Base-by-base conservation (phyloP, 2,113 vertebrate species). In the Datnioides undecimradiatus region DNA sequence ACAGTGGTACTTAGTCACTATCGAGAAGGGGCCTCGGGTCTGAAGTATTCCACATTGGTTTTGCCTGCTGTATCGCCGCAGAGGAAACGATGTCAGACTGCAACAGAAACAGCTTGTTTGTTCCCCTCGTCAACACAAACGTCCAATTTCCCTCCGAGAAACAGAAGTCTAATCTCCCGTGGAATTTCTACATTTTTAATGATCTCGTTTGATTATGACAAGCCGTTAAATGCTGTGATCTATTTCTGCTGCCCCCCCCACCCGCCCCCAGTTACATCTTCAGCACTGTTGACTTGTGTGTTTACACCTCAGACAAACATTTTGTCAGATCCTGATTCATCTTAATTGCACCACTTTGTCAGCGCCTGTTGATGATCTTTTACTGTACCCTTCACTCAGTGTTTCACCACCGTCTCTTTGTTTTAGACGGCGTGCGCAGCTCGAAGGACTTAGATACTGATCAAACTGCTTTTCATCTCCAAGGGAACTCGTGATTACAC, bases 111-210 rank as follows among this genome's bases (percentile, higher is more conserved):
- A 3, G 0, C 36, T 41, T 71, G n/a, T 48, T 76, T 85, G 57
- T 33, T 69, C 11, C 3, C 9, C 45, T 16, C 10, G 40, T 85
- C 58, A 74, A 40, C 59, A 64, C 78, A 74, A 82, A 79, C 31
- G 71, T 79, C 21, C 14, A 62, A 57, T 85, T 82, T 69, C 45
- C 48, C 36, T 48, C 7, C 1, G 13, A 66, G 29, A 62, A 77
- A 68, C 52, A 31, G 25, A 21, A 75, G 41, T 49, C 77, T 78
- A 16, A 73, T 88, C 75, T 88, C 80, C 63, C 23, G 3, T 68
- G 80, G 27, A 83, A 79, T 96, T 95, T 97, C 72, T 96, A 95
- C 96, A 96, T 96, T 97, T 97, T 96, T 97, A 96, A 96, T 96
- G 96, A 96, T 87, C 65, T 95, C 93, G 95, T 97, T 97, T 95